Evolutionary conservation across 2,797 vertebrate genomes (phyloP).

Genomic region (Mus caroli): DNA sequence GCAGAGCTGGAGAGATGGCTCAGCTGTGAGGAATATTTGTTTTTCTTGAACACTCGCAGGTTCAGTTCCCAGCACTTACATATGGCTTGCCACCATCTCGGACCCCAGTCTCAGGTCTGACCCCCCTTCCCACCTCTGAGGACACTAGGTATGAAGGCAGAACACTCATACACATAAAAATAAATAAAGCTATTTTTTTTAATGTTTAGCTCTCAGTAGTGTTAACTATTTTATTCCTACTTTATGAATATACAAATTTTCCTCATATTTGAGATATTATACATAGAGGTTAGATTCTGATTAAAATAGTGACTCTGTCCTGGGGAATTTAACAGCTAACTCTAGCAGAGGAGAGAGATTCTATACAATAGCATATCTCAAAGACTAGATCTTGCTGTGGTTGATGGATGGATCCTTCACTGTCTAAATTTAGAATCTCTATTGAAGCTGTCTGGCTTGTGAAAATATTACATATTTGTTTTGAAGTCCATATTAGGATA

Average conservation of each 20-base stretch:
- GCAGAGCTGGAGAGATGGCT: not conserved
- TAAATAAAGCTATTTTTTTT: not conserved
- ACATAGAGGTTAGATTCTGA: slow-evolving; percentile 34
- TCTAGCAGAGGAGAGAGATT: not conserved
- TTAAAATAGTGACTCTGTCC: slow-evolving; percentile 48
- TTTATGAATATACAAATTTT: slow-evolving; percentile 41
- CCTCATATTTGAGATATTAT: slow-evolving; percentile 34
- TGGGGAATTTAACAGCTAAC: slow-evolving; percentile 42
- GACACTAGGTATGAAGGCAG: not conserved
- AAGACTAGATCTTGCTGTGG: not conserved
- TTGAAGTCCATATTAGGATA: slow-evolving; percentile 44
- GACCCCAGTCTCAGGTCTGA: not conserved
- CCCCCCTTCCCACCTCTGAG: not conserved
- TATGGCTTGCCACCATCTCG: not conserved
- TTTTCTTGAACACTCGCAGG: not conserved
- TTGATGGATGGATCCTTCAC: not conserved
- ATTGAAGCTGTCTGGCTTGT: slow-evolving; percentile 24
- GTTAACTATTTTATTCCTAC: slow-evolving; percentile 25
- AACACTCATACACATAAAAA: not conserved
- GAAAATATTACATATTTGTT: slow-evolving; percentile 31
- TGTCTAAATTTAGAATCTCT: slow-evolving; percentile 34
- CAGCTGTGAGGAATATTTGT: not conserved
- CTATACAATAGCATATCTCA: not conserved
- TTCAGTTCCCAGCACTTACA: not conserved
- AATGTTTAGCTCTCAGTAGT: not conserved